phyloP scores from a whole-genome alignment of 2,888 invertebrate genomes.

The Tetanocera ferruginea region DNA sequence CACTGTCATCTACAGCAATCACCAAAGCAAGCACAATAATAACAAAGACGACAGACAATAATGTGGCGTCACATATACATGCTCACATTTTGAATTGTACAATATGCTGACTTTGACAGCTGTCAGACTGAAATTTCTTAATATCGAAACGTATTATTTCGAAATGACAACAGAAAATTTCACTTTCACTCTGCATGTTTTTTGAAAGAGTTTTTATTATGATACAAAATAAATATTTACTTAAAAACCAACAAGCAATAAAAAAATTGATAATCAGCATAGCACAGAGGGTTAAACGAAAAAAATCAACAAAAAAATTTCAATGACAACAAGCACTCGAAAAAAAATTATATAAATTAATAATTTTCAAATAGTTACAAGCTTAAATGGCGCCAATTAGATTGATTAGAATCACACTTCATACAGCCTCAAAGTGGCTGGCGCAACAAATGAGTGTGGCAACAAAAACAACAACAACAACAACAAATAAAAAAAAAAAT shows the following conservation, averaged over 20 bases:
- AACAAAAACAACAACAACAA: constrained; percentile 20
- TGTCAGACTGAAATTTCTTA: constrained; percentile 57
- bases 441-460: constrained; percentile 28
- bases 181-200: neutral
- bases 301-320: constrained; percentile 22
- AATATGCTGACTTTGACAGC: constrained; percentile 63
- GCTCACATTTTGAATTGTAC: too few relatives aligned
- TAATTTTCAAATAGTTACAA: constrained; percentile 35
- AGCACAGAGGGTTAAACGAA: constrained; percentile 20
- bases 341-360: constrained; percentile 10
- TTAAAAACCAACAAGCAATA: neutral
- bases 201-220: neutral
- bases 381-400: constrained; percentile 54
- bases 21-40: constrained; percentile 6
- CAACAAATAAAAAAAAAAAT: neutral
- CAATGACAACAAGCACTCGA: constrained; percentile 14
- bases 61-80: neutral
- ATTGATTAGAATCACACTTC: constrained; percentile 49
- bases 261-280: too few relatives aligned
- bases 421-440: constrained; percentile 35
- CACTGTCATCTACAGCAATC: neutral
- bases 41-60: constrained; percentile 1
- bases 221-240: neutral
- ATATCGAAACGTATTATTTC: constrained; percentile 23
- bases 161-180: constrained; percentile 18